A percentile compares a stretch with the other conserved stretches of the same genome.
These are phyloP conservation scores for Itoplectis maculator DNA, from an alignment of 2,888 invertebrate genomes.

Conservation along the genomic window DNA sequence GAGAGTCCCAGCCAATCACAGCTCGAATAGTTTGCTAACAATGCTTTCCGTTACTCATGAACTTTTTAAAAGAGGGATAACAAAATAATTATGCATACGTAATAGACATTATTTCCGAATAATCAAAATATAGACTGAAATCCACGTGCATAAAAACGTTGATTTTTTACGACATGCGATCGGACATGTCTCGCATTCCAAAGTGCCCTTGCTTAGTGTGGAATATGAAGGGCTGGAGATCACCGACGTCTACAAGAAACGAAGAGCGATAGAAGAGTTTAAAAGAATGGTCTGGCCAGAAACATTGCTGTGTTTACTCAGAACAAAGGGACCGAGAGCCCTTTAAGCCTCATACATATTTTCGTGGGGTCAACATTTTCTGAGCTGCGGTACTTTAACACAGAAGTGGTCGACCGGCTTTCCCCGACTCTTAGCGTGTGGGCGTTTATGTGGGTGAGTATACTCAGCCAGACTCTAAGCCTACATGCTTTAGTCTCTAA, in stretches of 20 bases:
- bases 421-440: not conserved
- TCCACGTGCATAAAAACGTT: too few species aligned
- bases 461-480: constrained; percentile 20
- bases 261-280: constrained; percentile 10
- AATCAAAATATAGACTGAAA: too few species aligned
- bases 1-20: too few species aligned
- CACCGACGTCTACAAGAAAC: constrained; percentile 5
- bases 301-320: constrained; percentile 19
- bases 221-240: constrained; percentile 26
- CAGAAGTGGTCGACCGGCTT: constrained; percentile 54
- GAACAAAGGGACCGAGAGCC: constrained; percentile 46
- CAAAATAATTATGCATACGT: too few species aligned
- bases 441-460: constrained; percentile 32
- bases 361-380: constrained; percentile 65
- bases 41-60: too few species aligned
- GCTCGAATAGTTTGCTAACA: too few species aligned
- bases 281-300: constrained; percentile 28
- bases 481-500: constrained; percentile 16
- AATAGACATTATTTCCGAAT: too few species aligned
- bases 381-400: constrained; percentile 53
- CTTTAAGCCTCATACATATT: constrained; percentile 60
- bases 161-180: too few species aligned
- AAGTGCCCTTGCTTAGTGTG: not conserved
- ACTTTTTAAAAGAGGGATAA: too few species aligned
- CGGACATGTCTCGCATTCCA: too few species aligned